Evolutionary conservation across 1,140 invertebrate genomes (phyloP), one percentile per base, ranked within the genome.

Genomic region (Dufourea novaeangliae): DNA sequence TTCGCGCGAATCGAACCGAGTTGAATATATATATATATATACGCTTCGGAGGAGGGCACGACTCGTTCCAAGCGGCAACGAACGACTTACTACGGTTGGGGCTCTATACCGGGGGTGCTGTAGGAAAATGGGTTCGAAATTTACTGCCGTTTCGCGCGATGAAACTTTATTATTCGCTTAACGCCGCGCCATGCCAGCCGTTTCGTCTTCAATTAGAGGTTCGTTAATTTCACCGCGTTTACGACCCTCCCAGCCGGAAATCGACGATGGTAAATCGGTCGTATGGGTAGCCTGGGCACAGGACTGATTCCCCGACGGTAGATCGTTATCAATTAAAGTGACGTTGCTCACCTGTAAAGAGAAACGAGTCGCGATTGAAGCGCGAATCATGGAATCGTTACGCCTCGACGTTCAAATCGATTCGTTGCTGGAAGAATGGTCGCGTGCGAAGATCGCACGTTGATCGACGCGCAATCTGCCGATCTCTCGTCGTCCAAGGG

Each of bases 121-220:
- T n/a, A n/a, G n/a, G n/a, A 57, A 39, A 57, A 70, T 80, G 59
- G 22, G 70, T 67, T 64, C 46, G 29, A 59, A 76, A 76, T 75
- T 80, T 64, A 70, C 27, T 32, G 32, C 14, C 57, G 34, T 14
- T 52, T 57, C 46, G 6, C 52, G 46, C 46, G 29, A 76, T 63
- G 46, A 46, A 69, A 22, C 27, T 61, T 14, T 46, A 72, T 57
- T 29, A 17, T 74, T 79, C 72, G 52, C 46, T 52, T 62, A 50
- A 67, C 41, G 64, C 29, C 32, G 46, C 52, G 46, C 1, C 20
- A 17, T 12, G 34, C 6, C 12, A 12, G 34, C 29, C 41, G 44
- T 52, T 52, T 67, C 44, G 29, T 6, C 29, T 67, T 52, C 29
- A 52, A 52, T 67, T 32, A 34, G 64, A 20, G 17, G 59, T 25